Base-by-base conservation (phyloP, 1,140 invertebrate genomes). In the Hycleus cichorii region DNA sequence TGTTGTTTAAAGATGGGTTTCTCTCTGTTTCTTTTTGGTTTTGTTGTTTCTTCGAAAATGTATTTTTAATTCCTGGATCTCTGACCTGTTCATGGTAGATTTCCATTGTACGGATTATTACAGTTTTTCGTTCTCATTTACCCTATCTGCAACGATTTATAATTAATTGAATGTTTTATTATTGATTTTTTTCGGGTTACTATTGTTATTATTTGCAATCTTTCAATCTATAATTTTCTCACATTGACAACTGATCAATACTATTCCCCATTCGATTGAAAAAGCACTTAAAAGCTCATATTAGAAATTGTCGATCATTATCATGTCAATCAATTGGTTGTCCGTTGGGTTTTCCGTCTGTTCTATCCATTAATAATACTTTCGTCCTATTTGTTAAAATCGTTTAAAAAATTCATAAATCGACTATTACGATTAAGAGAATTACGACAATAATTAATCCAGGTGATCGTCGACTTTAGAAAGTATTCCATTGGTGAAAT, bases 401-500 rank as follows among this genome's bases (percentile, higher is more conserved):
- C 7, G 4, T 32, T 32, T 32, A 32, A 32, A 32, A 32, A 32
- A 5, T 32, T 32, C 32, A 32, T 32, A 32, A 32, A 32, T 5
- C 7, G 32, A 32, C 7, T 32, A 7, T 32, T 7, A 32, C 32
- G 32, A 32, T 5, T 32, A 32, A 32, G 7, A 32, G 7, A 32
- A 32, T 32, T 5, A 5, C 4, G 4, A 7, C 7, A 32, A 32
- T 7, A 32, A 5, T 32, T 32, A 5, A 32, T 32, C 7, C 7
- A 18, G 32, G 32, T 32, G 32, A 32, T 32, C 32, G 32, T 32
- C 7, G 32, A 32, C 7, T 59, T 59, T 59, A 59, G 58, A 59
- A 59, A 59, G 58, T 59, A 50, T 53, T 59, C 57, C 53, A 56
- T 52, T 43, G 40, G 51, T 53, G 51, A 53, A 53, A 53, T 56